Conservation (phyloP, 1,140 invertebrate genomes). For the Phthorimaea operculella region DNA sequence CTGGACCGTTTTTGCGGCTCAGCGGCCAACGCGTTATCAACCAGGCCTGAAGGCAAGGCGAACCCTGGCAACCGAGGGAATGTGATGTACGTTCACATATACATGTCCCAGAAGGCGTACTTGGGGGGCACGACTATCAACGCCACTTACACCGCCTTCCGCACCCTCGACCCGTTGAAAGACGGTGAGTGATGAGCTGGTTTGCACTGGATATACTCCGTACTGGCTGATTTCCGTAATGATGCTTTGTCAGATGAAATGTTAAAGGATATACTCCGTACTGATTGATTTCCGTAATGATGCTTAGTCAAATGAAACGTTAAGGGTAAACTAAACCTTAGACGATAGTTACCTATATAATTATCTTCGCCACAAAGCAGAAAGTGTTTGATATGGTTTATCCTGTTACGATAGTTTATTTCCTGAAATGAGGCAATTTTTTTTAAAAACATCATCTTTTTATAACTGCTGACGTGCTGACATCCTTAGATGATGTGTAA, state of each 20-base stretch:
- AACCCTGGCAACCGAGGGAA: constrained; percentile 29
- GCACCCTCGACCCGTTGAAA: constrained; percentile 35
- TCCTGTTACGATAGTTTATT: too few species aligned
- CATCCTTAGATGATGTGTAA: too few species aligned
- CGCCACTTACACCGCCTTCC: constrained; percentile 41
- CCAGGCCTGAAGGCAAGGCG: constrained; percentile 27
- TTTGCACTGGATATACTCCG: neutral
- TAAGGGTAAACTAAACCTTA: too few species aligned
- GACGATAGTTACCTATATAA: too few species aligned
- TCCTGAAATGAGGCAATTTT: too few species aligned
- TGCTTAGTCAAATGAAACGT: too few species aligned
- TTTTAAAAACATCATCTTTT: too few species aligned
- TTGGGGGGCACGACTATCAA: constrained; percentile 25
- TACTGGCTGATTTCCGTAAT: neutral
- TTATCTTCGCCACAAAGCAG: too few species aligned
- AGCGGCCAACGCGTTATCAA: constrained; percentile 44
- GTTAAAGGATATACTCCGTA: neutral
- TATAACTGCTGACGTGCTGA: too few species aligned
- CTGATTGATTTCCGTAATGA: neutral
- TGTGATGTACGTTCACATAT: constrained; percentile 45
- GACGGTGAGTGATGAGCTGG: constrained; percentile 24
- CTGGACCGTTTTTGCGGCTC: constrained; percentile 50
- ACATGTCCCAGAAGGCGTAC: constrained; percentile 24
- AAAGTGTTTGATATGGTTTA: too few species aligned
- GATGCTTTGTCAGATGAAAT: neutral